Percentiles rank a stretch among this genome's conserved stretches.
phyloP scores from a whole-genome alignment of 2,797 vertebrate species.

The Cyprinodon diabolis region DNA sequence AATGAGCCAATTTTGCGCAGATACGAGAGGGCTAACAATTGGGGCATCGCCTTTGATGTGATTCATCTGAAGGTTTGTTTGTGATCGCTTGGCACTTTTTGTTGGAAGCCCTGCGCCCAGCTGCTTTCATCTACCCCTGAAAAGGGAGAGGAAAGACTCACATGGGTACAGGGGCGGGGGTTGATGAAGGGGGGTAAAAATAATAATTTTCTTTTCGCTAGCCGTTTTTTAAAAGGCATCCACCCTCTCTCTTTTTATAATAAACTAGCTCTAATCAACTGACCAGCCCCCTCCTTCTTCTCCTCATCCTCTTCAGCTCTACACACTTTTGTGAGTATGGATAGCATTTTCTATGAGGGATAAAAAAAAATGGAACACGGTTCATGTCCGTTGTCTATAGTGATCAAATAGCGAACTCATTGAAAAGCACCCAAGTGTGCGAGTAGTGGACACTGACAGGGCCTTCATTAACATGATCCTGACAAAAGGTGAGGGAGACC shows the following conservation, averaged over 20 bases:
- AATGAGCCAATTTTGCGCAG: constrained; percentile 89
- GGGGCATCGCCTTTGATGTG: constrained; percentile 88
- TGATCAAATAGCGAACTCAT: constrained; percentile 84
- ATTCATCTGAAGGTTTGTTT: constrained; percentile 87
- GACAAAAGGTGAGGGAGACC: constrained; percentile 85
- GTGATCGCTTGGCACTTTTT: constrained; percentile 83
- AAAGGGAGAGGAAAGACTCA: constrained; percentile 75
- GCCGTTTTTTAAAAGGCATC: constrained; percentile 55
- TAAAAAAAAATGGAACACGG: constrained; percentile 69
- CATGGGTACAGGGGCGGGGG: constrained; percentile 65
- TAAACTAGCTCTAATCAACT: constrained; percentile 77
- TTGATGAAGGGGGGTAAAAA: constrained; percentile 61
- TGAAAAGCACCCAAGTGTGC: constrained; percentile 80
- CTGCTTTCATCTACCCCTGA: constrained; percentile 87
- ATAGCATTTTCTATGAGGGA: constrained; percentile 61
- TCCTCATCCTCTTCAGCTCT: constrained; percentile 40
- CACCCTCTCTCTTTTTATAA: constrained; percentile 63
- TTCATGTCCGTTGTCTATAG: constrained; percentile 71
- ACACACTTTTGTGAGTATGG: constrained; percentile 48
- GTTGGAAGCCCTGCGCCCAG: constrained; percentile 77
- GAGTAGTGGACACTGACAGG: constrained; percentile 75
- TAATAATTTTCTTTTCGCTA: constrained; percentile 74
- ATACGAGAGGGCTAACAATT: constrained; percentile 84
- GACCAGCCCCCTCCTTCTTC: constrained; percentile 65
- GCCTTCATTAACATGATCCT: constrained; percentile 84